Evolutionary conservation across 2,113 vertebrate genomes (phyloP).

Genomic region (Chionomys nivalis): DNA sequence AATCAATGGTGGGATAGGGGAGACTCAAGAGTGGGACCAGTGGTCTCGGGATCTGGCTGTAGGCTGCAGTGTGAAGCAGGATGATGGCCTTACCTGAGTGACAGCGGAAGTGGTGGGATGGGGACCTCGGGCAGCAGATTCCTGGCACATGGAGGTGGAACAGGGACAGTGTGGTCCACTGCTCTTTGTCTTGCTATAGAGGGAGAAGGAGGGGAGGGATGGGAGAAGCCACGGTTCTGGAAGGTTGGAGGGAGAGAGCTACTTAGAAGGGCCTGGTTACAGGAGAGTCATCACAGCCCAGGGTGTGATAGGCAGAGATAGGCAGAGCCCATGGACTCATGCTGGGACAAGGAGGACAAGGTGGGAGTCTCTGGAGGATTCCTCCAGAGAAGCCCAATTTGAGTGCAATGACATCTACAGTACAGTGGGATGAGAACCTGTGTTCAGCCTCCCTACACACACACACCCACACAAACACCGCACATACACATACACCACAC

Average conservation of each 20-base stretch:
- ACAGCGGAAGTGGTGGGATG: not conserved
- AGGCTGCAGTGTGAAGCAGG: not conserved
- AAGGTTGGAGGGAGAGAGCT: not conserved
- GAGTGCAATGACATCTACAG: not conserved
- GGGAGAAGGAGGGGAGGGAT: not conserved
- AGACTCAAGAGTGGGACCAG: not conserved
- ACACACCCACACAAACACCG: too few relatives aligned
- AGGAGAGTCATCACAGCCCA: not conserved
- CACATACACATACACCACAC: too few relatives aligned
- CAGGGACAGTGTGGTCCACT: not conserved
- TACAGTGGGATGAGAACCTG: not conserved
- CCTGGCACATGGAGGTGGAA: not conserved
- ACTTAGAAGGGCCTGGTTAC: not conserved
- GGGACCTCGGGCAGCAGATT: not conserved
- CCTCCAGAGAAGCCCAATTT: not conserved
- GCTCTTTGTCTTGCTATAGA: not conserved
- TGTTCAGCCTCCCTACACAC: not conserved
- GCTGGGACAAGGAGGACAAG: not conserved
- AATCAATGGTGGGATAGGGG: not conserved
- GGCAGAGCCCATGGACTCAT: not conserved
- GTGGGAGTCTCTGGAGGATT: not conserved
- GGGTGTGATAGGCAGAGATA: not conserved
- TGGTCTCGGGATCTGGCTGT: not conserved
- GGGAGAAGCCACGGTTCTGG: not conserved
- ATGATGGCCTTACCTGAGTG: not conserved